Conservation (phyloP, 2,888 invertebrate species). For the Andrena bucephala region DNA sequence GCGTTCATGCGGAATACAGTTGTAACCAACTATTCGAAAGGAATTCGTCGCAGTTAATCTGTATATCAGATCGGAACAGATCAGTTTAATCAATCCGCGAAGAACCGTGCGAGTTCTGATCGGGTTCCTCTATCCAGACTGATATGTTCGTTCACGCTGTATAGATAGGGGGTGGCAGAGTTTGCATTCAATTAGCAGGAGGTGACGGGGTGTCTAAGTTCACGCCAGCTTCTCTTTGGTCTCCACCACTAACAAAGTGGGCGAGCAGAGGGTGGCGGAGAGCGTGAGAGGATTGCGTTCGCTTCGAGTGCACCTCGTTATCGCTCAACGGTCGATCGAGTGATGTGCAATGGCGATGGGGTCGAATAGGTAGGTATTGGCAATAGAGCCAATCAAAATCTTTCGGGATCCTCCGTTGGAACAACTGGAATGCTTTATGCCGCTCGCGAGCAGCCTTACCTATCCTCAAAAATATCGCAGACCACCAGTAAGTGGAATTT, state of each 20-base stretch:
- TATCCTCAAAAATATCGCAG: neutral
- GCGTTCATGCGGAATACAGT: too few species aligned
- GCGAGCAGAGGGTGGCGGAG: neutral
- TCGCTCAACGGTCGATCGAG: neutral
- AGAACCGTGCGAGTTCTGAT: neutral
- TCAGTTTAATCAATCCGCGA: neutral
- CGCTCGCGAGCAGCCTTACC: neutral
- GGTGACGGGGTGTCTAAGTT: slow-evolving; percentile 24
- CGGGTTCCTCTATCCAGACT: neutral
- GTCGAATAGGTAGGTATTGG: neutral
- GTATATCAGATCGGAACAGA: neutral
- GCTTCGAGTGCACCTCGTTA: neutral
- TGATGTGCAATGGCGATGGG: neutral
- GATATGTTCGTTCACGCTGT: neutral
- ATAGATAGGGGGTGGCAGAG: neutral
- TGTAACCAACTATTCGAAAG: too few species aligned
- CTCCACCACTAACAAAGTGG: slow-evolving; percentile 5
- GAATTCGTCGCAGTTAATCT: too few species aligned
- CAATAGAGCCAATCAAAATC: neutral
- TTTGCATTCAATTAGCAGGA: slow-evolving; percentile 44
- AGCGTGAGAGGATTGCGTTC: neutral
- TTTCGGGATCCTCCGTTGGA: neutral
- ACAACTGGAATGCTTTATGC: neutral
- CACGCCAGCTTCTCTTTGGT: slow-evolving; percentile 24
- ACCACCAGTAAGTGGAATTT: neutral